These are phyloP conservation scores for Etia nguti DNA, from an alignment of 2,113 vertebrate genomes.

Conservation along the genomic window DNA sequence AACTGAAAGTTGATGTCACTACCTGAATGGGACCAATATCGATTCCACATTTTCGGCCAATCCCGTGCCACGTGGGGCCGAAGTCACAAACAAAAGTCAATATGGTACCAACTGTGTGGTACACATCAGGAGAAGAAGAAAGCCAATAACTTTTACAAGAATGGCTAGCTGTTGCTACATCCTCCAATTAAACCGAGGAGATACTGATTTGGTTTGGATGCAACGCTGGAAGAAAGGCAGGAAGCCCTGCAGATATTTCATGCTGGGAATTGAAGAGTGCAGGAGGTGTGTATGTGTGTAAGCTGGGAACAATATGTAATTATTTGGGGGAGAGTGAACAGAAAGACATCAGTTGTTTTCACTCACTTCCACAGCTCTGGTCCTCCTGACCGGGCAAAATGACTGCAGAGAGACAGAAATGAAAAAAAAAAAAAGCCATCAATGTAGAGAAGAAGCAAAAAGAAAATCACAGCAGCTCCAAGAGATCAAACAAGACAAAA, in stretches of 20 bases:
- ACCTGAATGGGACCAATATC: not conserved
- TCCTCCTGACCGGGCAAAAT: constrained; percentile 84
- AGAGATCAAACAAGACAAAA: constrained; percentile 3
- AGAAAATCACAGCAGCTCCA: not conserved
- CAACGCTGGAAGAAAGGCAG: not conserved
- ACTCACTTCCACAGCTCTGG: constrained; percentile 83
- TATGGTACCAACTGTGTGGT: not conserved
- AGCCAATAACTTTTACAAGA: not conserved
- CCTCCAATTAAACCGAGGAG: not conserved
- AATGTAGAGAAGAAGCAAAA: not conserved
- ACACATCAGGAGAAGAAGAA: not conserved
- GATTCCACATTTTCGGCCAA: not conserved
- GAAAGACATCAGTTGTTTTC: not conserved
- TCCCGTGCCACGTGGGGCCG: not conserved
- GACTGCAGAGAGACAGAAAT: constrained; percentile 63
- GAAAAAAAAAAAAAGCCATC: not conserved
- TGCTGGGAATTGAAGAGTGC: not conserved
- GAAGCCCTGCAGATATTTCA: not conserved
- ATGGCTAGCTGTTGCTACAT: not conserved
- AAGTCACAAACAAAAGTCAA: not conserved
- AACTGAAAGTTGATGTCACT: not conserved
- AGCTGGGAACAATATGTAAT: not conserved
- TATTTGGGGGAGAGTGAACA: not conserved
- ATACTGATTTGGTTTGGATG: not conserved
- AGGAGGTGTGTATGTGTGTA: not conserved